Conservation (phyloP, 2,797 vertebrate genomes). For the Leptoclinus maculatus region DNA sequence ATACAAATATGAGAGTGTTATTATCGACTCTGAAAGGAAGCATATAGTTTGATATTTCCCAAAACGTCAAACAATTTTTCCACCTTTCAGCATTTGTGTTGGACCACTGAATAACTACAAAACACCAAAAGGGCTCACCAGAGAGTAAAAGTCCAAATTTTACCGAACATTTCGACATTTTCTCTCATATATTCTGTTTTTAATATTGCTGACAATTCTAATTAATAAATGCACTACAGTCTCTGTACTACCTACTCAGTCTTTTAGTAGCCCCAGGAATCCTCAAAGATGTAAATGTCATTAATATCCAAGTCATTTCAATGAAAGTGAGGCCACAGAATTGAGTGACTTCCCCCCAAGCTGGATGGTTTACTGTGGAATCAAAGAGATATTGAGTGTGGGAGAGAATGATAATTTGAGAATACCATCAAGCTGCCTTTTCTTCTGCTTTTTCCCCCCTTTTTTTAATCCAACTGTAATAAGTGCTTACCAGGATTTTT, state of each 20-base stretch:
- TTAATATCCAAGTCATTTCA: constrained; percentile 2
- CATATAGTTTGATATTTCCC: background rate
- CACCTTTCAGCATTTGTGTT: background rate
- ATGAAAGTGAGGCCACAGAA: background rate
- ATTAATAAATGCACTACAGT: background rate
- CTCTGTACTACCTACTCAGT: background rate
- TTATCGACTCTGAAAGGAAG: background rate
- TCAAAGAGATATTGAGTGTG: background rate
- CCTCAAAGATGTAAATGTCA: constrained; percentile 5
- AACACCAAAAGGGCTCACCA: background rate
- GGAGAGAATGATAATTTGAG: constrained; percentile 6
- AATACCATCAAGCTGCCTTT: constrained; percentile 2
- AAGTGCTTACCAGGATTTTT: background rate
- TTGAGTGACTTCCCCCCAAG: background rate
- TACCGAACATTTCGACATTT: background rate
- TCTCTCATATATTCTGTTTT: background rate
- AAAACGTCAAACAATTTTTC: background rate
- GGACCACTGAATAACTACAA: background rate
- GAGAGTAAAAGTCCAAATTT: background rate
- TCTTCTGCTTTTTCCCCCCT: too few species aligned
- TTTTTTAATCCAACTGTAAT: background rate
- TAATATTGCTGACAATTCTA: background rate
- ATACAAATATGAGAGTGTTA: background rate
- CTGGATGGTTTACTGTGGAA: constrained; percentile 17
- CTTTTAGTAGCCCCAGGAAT: constrained; percentile 11